These are phyloP conservation scores for Heliconius ethilla DNA, from an alignment of 2,888 invertebrate species.

Conservation along the genomic window DNA sequence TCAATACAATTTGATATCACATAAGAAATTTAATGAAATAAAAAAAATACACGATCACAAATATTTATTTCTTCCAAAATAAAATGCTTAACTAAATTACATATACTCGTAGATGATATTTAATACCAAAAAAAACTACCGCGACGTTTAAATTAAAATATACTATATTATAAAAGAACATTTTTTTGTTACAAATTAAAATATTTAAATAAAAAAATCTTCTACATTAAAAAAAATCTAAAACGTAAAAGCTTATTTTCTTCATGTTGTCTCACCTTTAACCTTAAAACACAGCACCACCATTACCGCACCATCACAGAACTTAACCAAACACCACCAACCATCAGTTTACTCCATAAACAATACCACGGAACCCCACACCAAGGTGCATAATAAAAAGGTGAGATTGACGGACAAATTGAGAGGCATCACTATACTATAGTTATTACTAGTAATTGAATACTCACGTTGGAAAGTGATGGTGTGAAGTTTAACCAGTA, in stretches of 20 bases:
- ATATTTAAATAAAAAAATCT: too few relatives aligned
- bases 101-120: too few relatives aligned
- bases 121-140: too few relatives aligned
- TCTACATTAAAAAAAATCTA: neutral
- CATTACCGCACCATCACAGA: constrained; percentile 7
- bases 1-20: too few relatives aligned
- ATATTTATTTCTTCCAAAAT: too few relatives aligned
- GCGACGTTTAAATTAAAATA: too few relatives aligned
- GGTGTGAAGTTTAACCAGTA: constrained; percentile 53
- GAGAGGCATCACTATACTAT: constrained; percentile 65
- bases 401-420: constrained; percentile 64
- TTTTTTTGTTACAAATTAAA: too few relatives aligned
- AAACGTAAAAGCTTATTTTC: neutral
- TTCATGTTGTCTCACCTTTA: neutral
- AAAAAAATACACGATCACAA: too few relatives aligned
- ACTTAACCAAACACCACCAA: constrained; percentile 9
- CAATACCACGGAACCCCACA: constrained; percentile 38
- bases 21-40: too few relatives aligned
- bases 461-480: constrained; percentile 61
- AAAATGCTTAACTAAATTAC: too few relatives aligned
- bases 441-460: constrained; percentile 73
- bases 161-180: too few relatives aligned
- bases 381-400: constrained; percentile 42
- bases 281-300: neutral
- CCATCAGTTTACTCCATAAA: neutral